Evolutionary conservation across 2,888 invertebrate genomes (phyloP).

Genomic region (Rhagium mordax): DNA sequence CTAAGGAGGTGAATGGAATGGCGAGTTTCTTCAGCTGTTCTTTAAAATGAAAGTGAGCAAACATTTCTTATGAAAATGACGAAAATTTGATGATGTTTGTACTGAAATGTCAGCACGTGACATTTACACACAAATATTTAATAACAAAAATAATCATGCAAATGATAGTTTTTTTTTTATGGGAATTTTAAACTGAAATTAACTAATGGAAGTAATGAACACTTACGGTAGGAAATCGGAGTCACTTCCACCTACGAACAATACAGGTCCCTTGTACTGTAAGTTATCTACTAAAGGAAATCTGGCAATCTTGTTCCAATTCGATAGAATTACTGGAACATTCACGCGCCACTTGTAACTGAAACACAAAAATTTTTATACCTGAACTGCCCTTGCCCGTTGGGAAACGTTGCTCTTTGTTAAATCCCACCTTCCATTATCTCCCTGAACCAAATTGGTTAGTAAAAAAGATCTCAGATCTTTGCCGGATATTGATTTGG

Average conservation of each 20-base stretch:
- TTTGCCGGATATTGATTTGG: slow-evolving; percentile 73
- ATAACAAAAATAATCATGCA: neutral
- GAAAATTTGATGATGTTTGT: slow-evolving; percentile 39
- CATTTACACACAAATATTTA: slow-evolving; percentile 72
- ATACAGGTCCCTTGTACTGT: slow-evolving; percentile 75
- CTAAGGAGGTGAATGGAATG: neutral
- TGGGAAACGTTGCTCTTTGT: neutral
- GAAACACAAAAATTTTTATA: slow-evolving; percentile 36
- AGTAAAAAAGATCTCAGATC: slow-evolving; percentile 84
- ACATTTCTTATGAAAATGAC: slow-evolving; percentile 45
- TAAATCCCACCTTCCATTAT: slow-evolving; percentile 61
- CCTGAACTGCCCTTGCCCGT: neutral
- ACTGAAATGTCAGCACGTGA: neutral
- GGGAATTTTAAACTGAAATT: slow-evolving; percentile 40
- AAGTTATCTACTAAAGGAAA: slow-evolving; percentile 74
- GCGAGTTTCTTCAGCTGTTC: slow-evolving; percentile 32
- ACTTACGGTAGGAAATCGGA: slow-evolving; percentile 86
- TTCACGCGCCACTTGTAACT: slow-evolving; percentile 87
- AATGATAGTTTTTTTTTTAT: neutral
- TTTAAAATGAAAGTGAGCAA: slow-evolving; percentile 37
- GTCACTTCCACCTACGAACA: slow-evolving; percentile 88
- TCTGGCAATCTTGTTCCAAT: slow-evolving; percentile 76
- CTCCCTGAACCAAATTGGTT: slow-evolving; percentile 81
- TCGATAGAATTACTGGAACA: slow-evolving; percentile 79
- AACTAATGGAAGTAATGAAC: slow-evolving; percentile 60